phyloP scores from a whole-genome alignment of 1,140 invertebrate genomes.

The Epicauta chinensis region DNA sequence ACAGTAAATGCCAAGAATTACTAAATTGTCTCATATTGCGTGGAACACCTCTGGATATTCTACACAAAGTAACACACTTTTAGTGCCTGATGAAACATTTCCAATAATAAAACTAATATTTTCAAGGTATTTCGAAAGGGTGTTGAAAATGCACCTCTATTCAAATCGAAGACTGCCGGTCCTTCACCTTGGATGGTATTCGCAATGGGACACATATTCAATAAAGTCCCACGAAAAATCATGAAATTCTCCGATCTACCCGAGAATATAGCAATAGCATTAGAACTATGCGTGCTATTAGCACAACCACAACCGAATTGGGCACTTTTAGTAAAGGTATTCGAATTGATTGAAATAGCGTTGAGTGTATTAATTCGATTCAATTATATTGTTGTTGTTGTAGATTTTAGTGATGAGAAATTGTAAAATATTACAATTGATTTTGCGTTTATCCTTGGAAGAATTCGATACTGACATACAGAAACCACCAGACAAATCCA shows the following conservation, averaged over 20 bases:
- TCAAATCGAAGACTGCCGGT: slow-evolving; percentile 45
- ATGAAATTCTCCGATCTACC: slow-evolving; percentile 48
- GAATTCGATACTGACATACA: slow-evolving; percentile 24
- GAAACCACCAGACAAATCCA: slow-evolving; percentile 25
- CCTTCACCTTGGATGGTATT: slow-evolving; percentile 62
- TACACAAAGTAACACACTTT: slow-evolving; percentile 57
- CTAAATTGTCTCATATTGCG: slow-evolving; percentile 63
- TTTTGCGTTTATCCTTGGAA: slow-evolving; percentile 33
- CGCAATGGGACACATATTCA: slow-evolving; percentile 55
- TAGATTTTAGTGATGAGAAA: slow-evolving; percentile 61
- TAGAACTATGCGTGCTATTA: slow-evolving; percentile 63
- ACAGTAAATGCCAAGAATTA: slow-evolving; percentile 70
- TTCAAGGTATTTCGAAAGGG: slow-evolving; percentile 53
- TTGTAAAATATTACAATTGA: slow-evolving; percentile 44
- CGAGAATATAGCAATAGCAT: slow-evolving; percentile 51
- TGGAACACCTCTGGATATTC: slow-evolving; percentile 60
- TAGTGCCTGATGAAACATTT: too few relatives aligned
- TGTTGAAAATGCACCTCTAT: slow-evolving; percentile 48
- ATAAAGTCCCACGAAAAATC: slow-evolving; percentile 41
- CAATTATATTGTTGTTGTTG: too few relatives aligned
- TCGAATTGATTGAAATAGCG: too few relatives aligned
- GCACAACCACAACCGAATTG: slow-evolving; percentile 72
- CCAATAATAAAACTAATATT: too few relatives aligned
- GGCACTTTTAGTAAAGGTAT: slow-evolving; percentile 63
- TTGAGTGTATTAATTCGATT: too few relatives aligned